These are phyloP conservation scores for Bhutanitis thaidina DNA, from an alignment of 2,888 invertebrate species.

Conservation along the genomic window DNA sequence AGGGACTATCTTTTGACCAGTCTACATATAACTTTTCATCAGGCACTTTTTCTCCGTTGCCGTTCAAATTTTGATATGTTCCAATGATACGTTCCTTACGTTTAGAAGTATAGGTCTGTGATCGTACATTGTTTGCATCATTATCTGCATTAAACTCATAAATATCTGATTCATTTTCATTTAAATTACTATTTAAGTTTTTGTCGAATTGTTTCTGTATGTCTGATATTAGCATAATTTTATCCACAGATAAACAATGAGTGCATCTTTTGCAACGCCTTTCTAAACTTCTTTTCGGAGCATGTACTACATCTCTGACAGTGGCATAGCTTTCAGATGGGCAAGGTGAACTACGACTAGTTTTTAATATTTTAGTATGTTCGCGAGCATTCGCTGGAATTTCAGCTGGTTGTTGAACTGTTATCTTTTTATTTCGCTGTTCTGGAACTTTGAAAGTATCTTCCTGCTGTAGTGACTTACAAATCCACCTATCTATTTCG, in stretches of 20 bases:
- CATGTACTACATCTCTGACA: not conserved
- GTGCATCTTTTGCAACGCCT: not conserved
- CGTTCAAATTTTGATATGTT: not conserved
- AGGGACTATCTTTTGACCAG: not conserved
- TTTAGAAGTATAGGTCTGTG: not conserved
- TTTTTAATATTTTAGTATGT: too few species aligned
- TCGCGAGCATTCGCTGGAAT: too few species aligned
- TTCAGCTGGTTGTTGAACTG: too few species aligned
- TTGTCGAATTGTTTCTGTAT: too few species aligned
- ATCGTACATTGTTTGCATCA: too few species aligned
- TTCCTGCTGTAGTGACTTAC: not conserved
- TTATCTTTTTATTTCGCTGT: not conserved
- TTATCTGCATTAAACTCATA: not conserved
- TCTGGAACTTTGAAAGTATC: not conserved
- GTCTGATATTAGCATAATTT: not conserved
- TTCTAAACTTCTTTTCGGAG: not conserved
- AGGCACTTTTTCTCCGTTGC: not conserved
- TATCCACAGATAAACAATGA: not conserved
- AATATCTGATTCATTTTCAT: not conserved
- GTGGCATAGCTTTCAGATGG: not conserved
- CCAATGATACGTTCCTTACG: not conserved
- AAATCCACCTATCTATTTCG: not conserved
- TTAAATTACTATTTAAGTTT: too few species aligned
- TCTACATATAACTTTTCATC: not conserved
- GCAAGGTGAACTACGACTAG: not conserved